Evolutionary conservation across 2,888 invertebrate species (phyloP), one percentile per base, ranked within the genome.

Genomic region (Malthinus flaveolus): DNA sequence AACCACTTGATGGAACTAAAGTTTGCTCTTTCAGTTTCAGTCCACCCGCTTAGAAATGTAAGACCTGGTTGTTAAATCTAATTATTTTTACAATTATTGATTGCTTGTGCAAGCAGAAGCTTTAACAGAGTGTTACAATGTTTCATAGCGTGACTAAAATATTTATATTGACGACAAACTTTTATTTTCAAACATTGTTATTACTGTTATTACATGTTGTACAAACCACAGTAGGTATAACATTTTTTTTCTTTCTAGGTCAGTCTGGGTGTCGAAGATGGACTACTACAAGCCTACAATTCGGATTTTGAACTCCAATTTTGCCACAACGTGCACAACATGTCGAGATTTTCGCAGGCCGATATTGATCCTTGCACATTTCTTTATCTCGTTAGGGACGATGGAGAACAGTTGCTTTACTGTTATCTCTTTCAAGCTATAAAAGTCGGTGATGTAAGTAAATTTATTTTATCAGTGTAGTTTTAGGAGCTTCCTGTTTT

Each of bases 371-470:
- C 76, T 3, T 71, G 73, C 51, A 87, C 85, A 70, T 83, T 91
- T 72, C 85, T 91, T 69, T 91, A 91, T 78, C 84, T 90, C 68
- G 80, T 90, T 59, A 83, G 87, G 69, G 89, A 90, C 73, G 86
- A 87, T 66, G 84, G 84, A 69, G 89, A 90, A 72, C 85, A 84
- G n/a, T 79, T 89, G 1, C 83, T 91, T 31, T 87, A 88, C 75
- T 90, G 89, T 75, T 88, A 87, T 76, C 82, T 91, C 53, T 91
- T 87, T 75, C 84, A 84, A 72, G 87, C 89, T 36, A 80, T 83
- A 59, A 84, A 87, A 35, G 81, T 82, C 0, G 78, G 82, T 50
- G 89, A 90, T 81, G 91, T 91, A 75, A 87, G 88, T 84, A 50
- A 3, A 23, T 15, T 34, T 13, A 34, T n/a, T 49, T 12, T 48